Percentiles rank a stretch among this genome's conserved stretches.
Conservation (phyloP, 2,888 invertebrate genomes). For the Magallana nippona region DNA sequence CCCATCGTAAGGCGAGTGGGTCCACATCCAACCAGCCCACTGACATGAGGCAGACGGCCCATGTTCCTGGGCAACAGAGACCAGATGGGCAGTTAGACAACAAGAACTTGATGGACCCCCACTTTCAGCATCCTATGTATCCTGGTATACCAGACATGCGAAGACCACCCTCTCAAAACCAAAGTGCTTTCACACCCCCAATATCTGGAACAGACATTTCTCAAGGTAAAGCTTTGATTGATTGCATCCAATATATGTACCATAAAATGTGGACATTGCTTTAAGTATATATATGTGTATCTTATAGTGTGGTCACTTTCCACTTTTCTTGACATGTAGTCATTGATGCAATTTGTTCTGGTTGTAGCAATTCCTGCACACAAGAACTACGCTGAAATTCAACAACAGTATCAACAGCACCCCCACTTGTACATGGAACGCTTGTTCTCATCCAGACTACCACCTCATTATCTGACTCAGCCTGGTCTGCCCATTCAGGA, state of each 20-base stretch:
- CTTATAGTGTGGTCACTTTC: too few relatives aligned
- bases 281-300: too few relatives aligned
- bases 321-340: too few relatives aligned
- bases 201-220: constrained; percentile 54
- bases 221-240: constrained; percentile 27
- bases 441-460: constrained; percentile 50
- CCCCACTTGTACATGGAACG: constrained; percentile 59
- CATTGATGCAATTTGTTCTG: too few relatives aligned
- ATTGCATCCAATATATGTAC: too few relatives aligned
- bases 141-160: constrained; percentile 56
- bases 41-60: constrained; percentile 48
- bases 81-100: constrained; percentile 39
- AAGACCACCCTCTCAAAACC: constrained; percentile 56
- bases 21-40: constrained; percentile 48
- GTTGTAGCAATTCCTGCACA: constrained; percentile 51
- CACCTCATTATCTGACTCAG: constrained; percentile 50
- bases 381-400: constrained; percentile 61
- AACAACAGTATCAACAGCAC: constrained; percentile 66
- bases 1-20: not conserved
- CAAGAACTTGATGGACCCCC: constrained; percentile 46
- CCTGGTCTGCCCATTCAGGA: constrained; percentile 44
- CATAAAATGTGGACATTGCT: too few relatives aligned
- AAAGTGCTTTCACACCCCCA: constrained; percentile 63
- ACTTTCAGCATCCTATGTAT: constrained; percentile 50
- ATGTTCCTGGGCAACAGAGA: constrained; percentile 45